Conservation (phyloP, 2,113 vertebrate genomes). For the Mesitornis unicolor region DNA sequence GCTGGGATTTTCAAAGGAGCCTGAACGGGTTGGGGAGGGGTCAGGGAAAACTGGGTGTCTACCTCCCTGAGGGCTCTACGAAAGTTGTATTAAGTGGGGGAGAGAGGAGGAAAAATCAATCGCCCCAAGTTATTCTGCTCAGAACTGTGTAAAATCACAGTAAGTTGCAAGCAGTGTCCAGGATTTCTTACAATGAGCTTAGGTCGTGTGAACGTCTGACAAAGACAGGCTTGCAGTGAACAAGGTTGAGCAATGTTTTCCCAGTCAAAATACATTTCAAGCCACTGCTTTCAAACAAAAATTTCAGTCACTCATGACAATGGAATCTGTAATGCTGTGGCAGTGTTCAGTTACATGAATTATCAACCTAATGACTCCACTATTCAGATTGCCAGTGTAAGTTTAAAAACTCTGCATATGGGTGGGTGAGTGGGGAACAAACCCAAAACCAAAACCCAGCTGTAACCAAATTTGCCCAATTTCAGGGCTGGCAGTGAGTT, state of each 20-base stretch:
- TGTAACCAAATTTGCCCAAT: not conserved
- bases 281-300: not conserved
- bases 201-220: not conserved
- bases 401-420: not conserved
- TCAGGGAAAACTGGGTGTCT: not conserved
- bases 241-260: not conserved
- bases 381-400: not conserved
- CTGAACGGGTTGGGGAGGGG: not conserved
- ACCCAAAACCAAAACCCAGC: fast-evolving
- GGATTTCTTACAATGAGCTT: not conserved
- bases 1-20: not conserved
- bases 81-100: not conserved
- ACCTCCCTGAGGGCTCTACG: not conserved
- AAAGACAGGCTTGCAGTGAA: not conserved
- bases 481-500: not conserved
- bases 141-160: not conserved
- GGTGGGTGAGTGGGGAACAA: fast-evolving
- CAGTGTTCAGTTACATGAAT: not conserved
- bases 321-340: not conserved
- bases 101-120: not conserved
- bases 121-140: not conserved
- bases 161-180: not conserved
- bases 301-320: not conserved
- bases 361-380: not conserved
- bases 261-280: not conserved